phyloP scores from a whole-genome alignment of 2,797 vertebrate genomes.

The Sardinella longiceps region DNA sequence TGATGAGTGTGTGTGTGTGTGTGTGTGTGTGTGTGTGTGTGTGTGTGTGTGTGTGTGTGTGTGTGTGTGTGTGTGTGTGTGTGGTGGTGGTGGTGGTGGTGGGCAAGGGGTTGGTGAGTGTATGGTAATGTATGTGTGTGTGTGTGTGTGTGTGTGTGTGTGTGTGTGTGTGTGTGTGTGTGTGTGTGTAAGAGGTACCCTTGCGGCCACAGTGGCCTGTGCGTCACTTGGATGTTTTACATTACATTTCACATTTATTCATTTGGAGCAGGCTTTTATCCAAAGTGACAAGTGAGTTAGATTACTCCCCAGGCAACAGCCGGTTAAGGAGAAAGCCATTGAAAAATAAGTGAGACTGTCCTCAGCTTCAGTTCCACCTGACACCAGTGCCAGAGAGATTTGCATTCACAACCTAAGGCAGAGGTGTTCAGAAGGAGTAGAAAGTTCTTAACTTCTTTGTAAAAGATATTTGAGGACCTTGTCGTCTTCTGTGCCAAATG shows the following conservation, averaged over 20 bases:
- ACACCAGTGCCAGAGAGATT: not conserved
- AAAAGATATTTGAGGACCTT: not conserved
- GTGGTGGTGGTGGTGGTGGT: not conserved
- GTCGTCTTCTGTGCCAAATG: not conserved
- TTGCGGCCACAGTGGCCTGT: not conserved
- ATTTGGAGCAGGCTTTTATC: not conserved
- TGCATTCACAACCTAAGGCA: not conserved
- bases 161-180: too few species aligned
- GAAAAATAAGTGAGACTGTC: not conserved
- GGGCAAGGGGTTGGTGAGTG: too few species aligned
- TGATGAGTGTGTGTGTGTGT: not conserved
- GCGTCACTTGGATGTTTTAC: not conserved
- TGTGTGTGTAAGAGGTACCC: not conserved
- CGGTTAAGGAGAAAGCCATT: slow-evolving; percentile 6
- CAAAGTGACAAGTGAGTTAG: slow-evolving; percentile 8
- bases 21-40: not conserved
- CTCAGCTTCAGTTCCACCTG: not conserved
- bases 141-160: too few species aligned
- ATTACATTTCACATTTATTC: slow-evolving; percentile 1
- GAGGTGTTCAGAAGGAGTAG: not conserved
- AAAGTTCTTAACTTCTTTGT: not conserved
- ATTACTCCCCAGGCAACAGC: not conserved
- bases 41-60: not conserved
- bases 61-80: not conserved
- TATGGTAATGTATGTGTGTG: too few species aligned